These are phyloP conservation scores for Tragelaphus buxtoni DNA, from an alignment of 2,113 vertebrate species.

Conservation along the genomic window DNA sequence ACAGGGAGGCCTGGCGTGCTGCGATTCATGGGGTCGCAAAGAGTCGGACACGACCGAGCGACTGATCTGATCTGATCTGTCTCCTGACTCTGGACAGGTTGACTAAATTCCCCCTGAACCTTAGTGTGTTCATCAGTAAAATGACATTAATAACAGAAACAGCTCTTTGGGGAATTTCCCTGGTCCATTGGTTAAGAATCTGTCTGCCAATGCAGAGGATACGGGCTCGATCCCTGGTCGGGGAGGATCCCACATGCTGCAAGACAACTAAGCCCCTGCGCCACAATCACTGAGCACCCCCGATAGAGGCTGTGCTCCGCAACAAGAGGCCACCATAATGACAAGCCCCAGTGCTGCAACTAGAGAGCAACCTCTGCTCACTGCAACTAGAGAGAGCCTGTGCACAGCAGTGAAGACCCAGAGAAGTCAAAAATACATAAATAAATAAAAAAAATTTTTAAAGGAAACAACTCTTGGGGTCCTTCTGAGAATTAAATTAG, in stretches of 20 bases:
- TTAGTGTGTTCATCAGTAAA: not conserved
- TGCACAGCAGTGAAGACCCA: not conserved
- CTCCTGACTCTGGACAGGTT: not conserved
- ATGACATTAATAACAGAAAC: not conserved
- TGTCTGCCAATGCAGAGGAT: not conserved
- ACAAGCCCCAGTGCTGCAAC: not conserved
- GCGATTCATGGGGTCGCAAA: too few species aligned
- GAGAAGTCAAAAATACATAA: not conserved
- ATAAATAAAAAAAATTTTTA: not conserved
- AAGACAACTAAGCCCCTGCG: not conserved
- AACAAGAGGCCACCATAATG: not conserved
- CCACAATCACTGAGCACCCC: not conserved
- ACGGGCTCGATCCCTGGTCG: fast-evolving
- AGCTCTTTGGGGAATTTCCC: not conserved
- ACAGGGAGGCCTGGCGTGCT: too few species aligned
- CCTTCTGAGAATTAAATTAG: not conserved
- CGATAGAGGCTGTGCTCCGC: fast-evolving
- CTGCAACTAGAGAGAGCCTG: not conserved
- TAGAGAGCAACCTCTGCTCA: not conserved
- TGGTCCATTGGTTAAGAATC: not conserved
- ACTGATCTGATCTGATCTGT: not conserved
- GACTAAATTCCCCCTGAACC: not conserved
- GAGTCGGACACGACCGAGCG: too few species aligned
- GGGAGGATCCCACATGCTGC: not conserved
- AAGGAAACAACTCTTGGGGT: not conserved